Conservation (phyloP, 2,797 vertebrate genomes). For the Masticophis lateralis region DNA sequence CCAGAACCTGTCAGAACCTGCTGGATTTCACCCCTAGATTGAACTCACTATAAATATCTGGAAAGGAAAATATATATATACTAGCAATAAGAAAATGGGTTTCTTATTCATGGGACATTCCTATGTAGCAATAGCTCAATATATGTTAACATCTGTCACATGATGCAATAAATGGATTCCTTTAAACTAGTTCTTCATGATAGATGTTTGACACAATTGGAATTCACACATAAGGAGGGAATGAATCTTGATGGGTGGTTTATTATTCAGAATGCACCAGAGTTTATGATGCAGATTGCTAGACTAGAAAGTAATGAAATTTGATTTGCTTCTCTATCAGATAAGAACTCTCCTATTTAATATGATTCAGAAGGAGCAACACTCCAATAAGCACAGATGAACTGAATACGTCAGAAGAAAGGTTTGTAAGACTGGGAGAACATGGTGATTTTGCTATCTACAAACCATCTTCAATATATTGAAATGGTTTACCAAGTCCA, state of each 20-base stretch:
- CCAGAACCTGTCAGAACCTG: no score
- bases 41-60: background rate
- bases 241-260: background rate
- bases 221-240: background rate
- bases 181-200: background rate
- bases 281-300: slow-evolving; percentile 15
- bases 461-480: background rate
- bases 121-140: background rate
- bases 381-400: slow-evolving; percentile 20
- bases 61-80: background rate
- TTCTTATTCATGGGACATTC: background rate
- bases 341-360: slow-evolving; percentile 9
- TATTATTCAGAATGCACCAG: background rate
- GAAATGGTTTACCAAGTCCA: slow-evolving; percentile 30
- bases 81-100: background rate
- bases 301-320: slow-evolving; percentile 1
- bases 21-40: no score
- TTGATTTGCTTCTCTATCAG: background rate
- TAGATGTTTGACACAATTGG: background rate
- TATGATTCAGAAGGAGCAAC: slow-evolving; percentile 9
- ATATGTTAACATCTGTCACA: background rate
- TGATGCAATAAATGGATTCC: no score
- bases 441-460: background rate
- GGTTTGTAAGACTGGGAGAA: background rate
- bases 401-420: slow-evolving; percentile 21